Conservation (phyloP, 2,888 invertebrate species). For the Cepaea hortensis region DNA sequence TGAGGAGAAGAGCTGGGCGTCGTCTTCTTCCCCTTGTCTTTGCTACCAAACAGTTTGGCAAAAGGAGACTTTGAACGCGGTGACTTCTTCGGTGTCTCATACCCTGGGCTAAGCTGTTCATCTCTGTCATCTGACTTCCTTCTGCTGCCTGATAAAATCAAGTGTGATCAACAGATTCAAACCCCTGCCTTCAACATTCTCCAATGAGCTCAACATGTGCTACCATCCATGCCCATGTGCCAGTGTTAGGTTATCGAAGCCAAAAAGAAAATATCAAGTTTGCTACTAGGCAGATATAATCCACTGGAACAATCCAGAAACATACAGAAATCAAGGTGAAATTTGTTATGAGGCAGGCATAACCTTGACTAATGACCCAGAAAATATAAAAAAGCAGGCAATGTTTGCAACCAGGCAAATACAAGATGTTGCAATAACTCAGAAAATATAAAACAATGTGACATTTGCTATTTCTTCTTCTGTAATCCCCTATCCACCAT, state of each 20-base stretch:
- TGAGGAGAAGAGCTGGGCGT: conserved; percentile 17
- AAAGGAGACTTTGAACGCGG: conserved; percentile 95
- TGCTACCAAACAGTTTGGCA: conserved; percentile 78
- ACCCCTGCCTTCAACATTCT: neutral
- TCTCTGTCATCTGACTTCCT: conserved; percentile 12
- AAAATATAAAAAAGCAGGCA: too few species aligned
- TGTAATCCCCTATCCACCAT: too few species aligned
- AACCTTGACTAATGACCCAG: too few species aligned
- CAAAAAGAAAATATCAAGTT: conserved; percentile 13
- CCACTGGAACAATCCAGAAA: neutral
- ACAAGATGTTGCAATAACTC: too few species aligned
- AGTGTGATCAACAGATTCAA: conserved; percentile 13
- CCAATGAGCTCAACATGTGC: conserved; percentile 17
- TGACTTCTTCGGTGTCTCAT: conserved; percentile 81
- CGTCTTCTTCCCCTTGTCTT: conserved; percentile 42
- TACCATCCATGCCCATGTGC: conserved; percentile 33
- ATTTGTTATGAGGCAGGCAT: too few species aligned
- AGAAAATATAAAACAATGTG: too few species aligned
- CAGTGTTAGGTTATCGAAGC: conserved; percentile 38
- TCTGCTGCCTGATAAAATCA: conserved; percentile 37
- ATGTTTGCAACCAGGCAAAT: too few species aligned
- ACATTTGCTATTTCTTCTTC: too few species aligned
- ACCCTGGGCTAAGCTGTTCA: conserved; percentile 13
- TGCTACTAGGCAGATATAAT: neutral
- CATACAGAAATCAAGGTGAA: neutral